Conservation (phyloP, 2,797 vertebrate species). For the Acrossocheilus fasciatus region DNA sequence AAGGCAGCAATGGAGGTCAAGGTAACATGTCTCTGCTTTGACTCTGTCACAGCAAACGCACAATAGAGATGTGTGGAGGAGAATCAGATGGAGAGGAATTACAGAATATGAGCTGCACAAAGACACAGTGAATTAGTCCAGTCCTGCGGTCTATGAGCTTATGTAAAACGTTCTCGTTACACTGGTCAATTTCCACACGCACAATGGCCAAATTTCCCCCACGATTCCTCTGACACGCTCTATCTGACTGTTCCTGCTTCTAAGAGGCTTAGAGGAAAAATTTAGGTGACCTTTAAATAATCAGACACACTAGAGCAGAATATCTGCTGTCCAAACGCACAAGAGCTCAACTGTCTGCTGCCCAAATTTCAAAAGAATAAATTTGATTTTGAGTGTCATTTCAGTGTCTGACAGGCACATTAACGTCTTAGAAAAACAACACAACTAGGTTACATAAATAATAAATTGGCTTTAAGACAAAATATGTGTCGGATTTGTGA, state of each 20-base stretch:
- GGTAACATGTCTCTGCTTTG: slow-evolving; percentile 53
- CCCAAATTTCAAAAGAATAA: slow-evolving; percentile 65
- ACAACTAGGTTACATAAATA: not conserved
- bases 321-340: slow-evolving; percentile 64
- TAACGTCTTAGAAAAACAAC: slow-evolving; percentile 23
- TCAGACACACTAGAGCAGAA: slow-evolving; percentile 72
- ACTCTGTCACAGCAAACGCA: slow-evolving; percentile 60
- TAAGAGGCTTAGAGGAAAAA: slow-evolving; percentile 83
- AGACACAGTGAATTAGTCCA: slow-evolving; percentile 72
- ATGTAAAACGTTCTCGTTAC: slow-evolving; percentile 78
- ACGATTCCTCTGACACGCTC: slow-evolving; percentile 78
- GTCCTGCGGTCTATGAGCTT: slow-evolving; percentile 73
- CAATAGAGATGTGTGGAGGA: slow-evolving; percentile 63
- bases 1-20: slow-evolving; percentile 27
- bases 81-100: slow-evolving; percentile 75
- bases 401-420: slow-evolving; percentile 22
- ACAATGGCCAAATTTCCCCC: slow-evolving; percentile 78
- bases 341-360: slow-evolving; percentile 70
- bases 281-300: slow-evolving; percentile 81
- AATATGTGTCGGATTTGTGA: not conserved
- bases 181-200: slow-evolving; percentile 77
- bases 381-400: slow-evolving; percentile 38
- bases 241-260: slow-evolving; percentile 78
- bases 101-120: slow-evolving; percentile 74
- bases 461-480: not conserved